Percentiles rank a stretch among this genome's conserved stretches.
These are phyloP conservation scores for Agriopis marginaria DNA, from an alignment of 2,888 invertebrate genomes.

Conservation along the genomic window DNA sequence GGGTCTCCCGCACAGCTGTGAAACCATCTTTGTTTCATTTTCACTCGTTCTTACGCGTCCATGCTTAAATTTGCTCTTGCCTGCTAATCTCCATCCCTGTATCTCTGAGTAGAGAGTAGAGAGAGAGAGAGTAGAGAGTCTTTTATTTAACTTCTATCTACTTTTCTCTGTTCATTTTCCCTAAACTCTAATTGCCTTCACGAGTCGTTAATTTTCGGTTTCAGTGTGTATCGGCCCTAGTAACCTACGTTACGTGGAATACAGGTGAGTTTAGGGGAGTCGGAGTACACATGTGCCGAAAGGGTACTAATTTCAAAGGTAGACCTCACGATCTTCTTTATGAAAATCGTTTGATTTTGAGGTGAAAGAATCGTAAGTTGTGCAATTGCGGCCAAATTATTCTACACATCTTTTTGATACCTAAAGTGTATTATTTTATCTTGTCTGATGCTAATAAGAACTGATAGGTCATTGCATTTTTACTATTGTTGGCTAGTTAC, in stretches of 20 bases:
- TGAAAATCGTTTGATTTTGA: slow-evolving; percentile 45
- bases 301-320: slow-evolving; percentile 46
- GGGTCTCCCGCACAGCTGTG: no score
- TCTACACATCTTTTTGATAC: not conserved
- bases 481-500: no score
- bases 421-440: no score
- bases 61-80: no score
- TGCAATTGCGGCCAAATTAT: slow-evolving; percentile 35
- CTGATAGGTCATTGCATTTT: no score
- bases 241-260: slow-evolving; percentile 1
- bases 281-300: slow-evolving; percentile 37
- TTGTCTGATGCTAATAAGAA: no score
- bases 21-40: no score
- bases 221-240: not conserved
- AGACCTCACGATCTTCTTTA: slow-evolving; percentile 42
- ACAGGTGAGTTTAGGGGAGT: slow-evolving; percentile 15
- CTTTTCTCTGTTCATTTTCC: not conserved
- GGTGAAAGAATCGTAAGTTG: slow-evolving; percentile 33
- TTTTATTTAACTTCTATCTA: not conserved
- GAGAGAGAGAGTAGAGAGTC: no score
- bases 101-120: no score
- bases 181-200: not conserved
- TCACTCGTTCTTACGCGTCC: no score
- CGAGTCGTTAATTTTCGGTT: no score
- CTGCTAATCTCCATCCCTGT: no score